phyloP scores from a whole-genome alignment of 2,113 vertebrate species.

The Planiliza haematocheilus region DNA sequence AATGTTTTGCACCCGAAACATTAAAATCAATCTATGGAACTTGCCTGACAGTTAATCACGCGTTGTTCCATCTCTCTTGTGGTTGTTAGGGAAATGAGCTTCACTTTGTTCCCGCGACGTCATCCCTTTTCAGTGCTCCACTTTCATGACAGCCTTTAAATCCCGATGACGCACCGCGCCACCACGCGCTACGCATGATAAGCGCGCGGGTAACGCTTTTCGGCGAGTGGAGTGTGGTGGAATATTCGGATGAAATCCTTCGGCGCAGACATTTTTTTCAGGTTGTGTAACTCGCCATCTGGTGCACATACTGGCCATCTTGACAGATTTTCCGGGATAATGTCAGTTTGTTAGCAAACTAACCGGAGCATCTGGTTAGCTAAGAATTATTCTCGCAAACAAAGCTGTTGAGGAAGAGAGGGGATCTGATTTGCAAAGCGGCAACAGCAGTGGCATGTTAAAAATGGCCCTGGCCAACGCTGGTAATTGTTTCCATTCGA shows the following conservation, averaged over 20 bases:
- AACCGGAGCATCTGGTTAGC: not conserved
- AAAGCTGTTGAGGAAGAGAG: not conserved
- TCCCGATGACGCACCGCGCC: not conserved
- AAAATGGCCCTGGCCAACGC: too few species aligned
- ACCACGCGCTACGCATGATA: not conserved
- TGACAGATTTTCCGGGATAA: not conserved
- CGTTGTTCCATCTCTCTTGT: slow-evolving; percentile 27
- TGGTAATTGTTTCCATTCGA: too few species aligned
- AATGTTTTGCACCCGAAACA: slow-evolving; percentile 42
- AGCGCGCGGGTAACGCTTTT: not conserved
- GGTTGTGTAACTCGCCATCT: too few species aligned
- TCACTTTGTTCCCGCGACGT: slow-evolving; percentile 15
- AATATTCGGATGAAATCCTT: too few species aligned
- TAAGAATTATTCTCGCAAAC: not conserved
- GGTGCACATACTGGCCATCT: too few species aligned
- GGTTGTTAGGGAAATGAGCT: slow-evolving; percentile 34
- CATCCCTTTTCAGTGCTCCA: slow-evolving; percentile 9
- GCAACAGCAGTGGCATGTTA: too few species aligned
- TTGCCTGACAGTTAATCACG: slow-evolving; percentile 64
- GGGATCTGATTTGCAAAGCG: not conserved
- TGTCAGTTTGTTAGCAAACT: not conserved
- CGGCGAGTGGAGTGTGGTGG: too few species aligned
- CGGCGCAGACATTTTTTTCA: too few species aligned
- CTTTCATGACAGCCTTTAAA: slow-evolving; percentile 4
- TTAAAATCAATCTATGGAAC: slow-evolving; percentile 59